Evolutionary conservation across 2,113 vertebrate genomes (phyloP).

Genomic region (Shinisaurus crocodilurus): DNA sequence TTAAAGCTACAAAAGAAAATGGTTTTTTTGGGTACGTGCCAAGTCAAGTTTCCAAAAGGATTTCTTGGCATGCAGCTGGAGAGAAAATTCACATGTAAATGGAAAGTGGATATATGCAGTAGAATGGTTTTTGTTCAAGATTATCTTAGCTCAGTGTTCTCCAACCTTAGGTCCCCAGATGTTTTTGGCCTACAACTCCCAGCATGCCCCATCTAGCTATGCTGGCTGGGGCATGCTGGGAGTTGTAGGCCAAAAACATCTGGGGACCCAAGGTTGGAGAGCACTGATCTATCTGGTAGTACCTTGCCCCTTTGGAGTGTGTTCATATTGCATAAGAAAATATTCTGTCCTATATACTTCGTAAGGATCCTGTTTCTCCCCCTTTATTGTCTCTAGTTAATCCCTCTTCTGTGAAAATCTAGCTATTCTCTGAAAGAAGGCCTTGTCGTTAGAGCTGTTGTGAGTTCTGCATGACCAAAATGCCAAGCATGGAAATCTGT

Average conservation of each 20-base stretch:
- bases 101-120: not conserved
- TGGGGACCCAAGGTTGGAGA: too few species aligned
- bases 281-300: too few species aligned
- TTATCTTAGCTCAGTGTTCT: too few species aligned
- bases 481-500: not conserved
- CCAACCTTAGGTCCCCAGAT: too few species aligned
- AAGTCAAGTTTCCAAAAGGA: not conserved
- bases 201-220: too few species aligned
- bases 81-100: not conserved
- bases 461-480: not conserved
- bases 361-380: not conserved
- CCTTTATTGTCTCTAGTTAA: not conserved
- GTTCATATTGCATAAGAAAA: not conserved
- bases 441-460: not conserved
- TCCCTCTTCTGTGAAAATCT: not conserved
- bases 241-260: too few species aligned
- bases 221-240: too few species aligned
- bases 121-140: not conserved
- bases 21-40: not conserved
- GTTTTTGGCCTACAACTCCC: too few species aligned
- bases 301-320: not conserved
- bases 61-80: not conserved
- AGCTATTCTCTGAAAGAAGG: not conserved
- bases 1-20: too few species aligned
- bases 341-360: not conserved